Evolutionary conservation across 2,888 invertebrate species (phyloP).

Genomic region (Minunthozetes semirufus): DNA sequence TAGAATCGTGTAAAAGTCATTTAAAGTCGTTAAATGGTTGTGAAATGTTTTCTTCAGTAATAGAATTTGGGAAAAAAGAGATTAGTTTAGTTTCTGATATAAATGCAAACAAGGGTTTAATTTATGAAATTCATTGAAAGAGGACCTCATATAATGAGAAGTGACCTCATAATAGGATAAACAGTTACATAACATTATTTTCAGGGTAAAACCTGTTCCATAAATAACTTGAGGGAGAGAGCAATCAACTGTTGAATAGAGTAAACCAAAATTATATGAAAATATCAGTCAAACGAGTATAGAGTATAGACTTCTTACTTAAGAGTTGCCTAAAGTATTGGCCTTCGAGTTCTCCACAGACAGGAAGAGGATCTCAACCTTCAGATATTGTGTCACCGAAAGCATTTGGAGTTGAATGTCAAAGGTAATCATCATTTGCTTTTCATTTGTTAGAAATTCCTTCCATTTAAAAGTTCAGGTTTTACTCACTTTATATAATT

Average conservation of each 20-base stretch:
- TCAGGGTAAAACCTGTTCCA: constrained; percentile 19
- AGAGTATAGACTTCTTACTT: background rate
- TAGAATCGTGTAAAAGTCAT: no score
- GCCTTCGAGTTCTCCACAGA: background rate
- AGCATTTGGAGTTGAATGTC: background rate
- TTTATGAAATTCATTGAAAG: background rate
- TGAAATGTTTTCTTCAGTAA: no score
- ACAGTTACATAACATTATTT: background rate
- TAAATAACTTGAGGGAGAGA: constrained; percentile 31
- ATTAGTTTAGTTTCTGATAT: no score
- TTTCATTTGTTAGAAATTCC: background rate
- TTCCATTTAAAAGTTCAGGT: background rate
- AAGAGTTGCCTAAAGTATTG: constrained; percentile 1
- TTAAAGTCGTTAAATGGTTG: no score
- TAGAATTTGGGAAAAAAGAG: no score
- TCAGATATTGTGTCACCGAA: background rate
- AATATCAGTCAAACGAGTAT: background rate
- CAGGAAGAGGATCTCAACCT: constrained; percentile 24
- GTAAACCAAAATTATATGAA: background rate
- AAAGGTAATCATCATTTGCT: constrained; percentile 3
- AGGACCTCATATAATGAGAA: constrained; percentile 12
- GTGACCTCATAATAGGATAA: constrained; percentile 15
- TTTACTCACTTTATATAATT: background rate
- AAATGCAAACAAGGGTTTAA: no score
- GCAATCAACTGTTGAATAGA: constrained; percentile 24